A percentile compares a stretch with the other conserved stretches of the same genome.
Conservation (phyloP, 2,797 vertebrate genomes). For the Catostomus latipinnis region DNA sequence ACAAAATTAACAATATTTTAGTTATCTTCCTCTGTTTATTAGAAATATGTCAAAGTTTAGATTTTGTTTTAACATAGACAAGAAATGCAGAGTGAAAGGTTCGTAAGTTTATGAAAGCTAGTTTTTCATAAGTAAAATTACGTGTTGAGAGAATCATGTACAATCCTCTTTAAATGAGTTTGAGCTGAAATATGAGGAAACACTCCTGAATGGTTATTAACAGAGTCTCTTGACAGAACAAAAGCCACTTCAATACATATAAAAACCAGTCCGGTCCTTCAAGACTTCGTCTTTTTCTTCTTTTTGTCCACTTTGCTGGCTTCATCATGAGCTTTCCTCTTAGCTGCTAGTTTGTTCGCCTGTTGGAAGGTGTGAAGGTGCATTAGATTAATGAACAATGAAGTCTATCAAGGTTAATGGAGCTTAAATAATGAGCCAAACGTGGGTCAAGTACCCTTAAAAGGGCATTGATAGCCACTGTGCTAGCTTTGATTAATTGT, state of each 20-base stretch:
- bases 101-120: not conserved
- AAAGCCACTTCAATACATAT: conserved; percentile 41
- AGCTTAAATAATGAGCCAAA: conserved; percentile 21
- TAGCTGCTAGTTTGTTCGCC: conserved; percentile 92
- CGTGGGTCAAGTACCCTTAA: conserved; percentile 49
- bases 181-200: not conserved
- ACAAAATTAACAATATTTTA: not conserved
- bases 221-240: not conserved
- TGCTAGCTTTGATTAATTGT: conserved; percentile 20
- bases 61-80: not conserved
- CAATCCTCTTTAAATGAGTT: not conserved
- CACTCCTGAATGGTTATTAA: not conserved
- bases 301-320: conserved; percentile 83
- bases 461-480: conserved; percentile 18
- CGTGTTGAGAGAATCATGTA: not conserved
- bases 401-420: conserved; percentile 15
- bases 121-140: not conserved
- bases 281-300: conserved; percentile 75
- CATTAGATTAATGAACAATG: conserved; percentile 59
- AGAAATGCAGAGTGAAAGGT: not conserved
- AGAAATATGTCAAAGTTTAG: not conserved
- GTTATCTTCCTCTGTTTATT: conserved; percentile 3
- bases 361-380: conserved; percentile 63
- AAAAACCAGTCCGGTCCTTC: conserved; percentile 53
- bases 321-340: conserved; percentile 91